A percentile compares a stretch with the other conserved stretches of the same genome.
Conservation (phyloP, 2,113 vertebrate species). For the Dipodomys merriami region DNA sequence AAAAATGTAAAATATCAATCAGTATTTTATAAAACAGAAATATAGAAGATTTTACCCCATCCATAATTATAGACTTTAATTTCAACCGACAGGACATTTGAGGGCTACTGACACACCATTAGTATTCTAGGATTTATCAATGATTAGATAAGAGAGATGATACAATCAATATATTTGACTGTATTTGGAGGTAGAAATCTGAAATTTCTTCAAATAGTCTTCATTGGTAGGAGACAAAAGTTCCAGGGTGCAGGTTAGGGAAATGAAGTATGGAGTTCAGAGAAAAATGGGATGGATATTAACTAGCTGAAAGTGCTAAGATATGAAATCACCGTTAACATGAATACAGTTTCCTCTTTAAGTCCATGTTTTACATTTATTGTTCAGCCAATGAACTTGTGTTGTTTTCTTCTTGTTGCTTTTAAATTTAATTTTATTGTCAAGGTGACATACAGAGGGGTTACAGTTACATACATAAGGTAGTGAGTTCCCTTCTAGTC, state of each 20-base stretch:
- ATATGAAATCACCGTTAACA: not conserved
- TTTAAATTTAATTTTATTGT: too few relatives aligned
- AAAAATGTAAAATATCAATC: too few relatives aligned
- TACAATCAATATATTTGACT: rapidly evolving
- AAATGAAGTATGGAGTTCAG: not conserved
- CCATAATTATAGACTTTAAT: not conserved
- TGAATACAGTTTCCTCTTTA: not conserved
- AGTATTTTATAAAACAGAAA: too few relatives aligned
- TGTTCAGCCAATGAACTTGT: too few relatives aligned
- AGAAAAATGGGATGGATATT: not conserved
- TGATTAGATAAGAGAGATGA: not conserved
- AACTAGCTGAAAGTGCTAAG: not conserved
- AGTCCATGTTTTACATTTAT: not conserved
- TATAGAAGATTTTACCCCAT: too few relatives aligned
- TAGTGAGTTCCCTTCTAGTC: too few relatives aligned
- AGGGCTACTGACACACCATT: not conserved
- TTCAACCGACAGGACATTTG: not conserved
- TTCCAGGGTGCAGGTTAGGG: not conserved
- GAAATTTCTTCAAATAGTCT: not conserved
- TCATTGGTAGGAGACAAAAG: not conserved
- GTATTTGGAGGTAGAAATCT: not conserved
- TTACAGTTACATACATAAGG: too few relatives aligned
- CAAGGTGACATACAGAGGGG: too few relatives aligned
- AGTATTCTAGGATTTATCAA: not conserved
- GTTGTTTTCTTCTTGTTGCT: too few relatives aligned